Base-by-base conservation (phyloP, 2,113 vertebrate species). In the Cairina moschata region DNA sequence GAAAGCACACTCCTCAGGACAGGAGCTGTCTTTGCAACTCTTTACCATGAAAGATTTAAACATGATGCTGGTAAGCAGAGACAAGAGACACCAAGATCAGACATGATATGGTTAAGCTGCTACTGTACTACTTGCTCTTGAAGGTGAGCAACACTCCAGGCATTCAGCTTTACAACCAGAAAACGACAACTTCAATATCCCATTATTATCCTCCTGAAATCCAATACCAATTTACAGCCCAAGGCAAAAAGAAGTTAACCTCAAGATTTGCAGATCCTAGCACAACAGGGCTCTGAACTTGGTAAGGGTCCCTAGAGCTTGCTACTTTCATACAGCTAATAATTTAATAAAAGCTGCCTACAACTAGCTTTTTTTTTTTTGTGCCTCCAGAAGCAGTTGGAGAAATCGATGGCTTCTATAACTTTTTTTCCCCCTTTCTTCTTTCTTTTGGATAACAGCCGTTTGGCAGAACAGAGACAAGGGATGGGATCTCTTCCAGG, bases 381-480 rank as follows among this genome's bases (percentile, higher is more conserved):
- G 65, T 63, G 54, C 71, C 54, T 92, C 78, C 63, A 85, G 54
- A 69, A 94, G 71, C 80, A 84, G 65, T 1, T 66, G 74, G 63
- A 88, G 50, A 77, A 94, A 69, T 40, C 69, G 26, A 17, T 13
- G 12, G 20, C 69, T 92, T 67, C 83, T 88, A 12, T 89, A 66
- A 62, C 73, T 88, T 91, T 88, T 29, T 4, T 2, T n/a, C n/a
- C 25, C 15, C 36, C 17, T 93, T 88, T 78, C 40, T 58, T 80
- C 60, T 94, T 15, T 94, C 86, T 87, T 68, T 87, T 77, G 96
- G 86, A 9, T 68, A 84, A 69, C 78, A 99, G 99, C 95, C 11
- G 8, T 98, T 68, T 99, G 98, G 98, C 96, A 98, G 97, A 96
- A 98, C 38, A 98, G 97, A 93, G 98, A 98, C 2, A 88, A 98